These are phyloP conservation scores for Phyllotis vaccarum DNA, from an alignment of 2,797 vertebrate genomes.

Conservation along the genomic window DNA sequence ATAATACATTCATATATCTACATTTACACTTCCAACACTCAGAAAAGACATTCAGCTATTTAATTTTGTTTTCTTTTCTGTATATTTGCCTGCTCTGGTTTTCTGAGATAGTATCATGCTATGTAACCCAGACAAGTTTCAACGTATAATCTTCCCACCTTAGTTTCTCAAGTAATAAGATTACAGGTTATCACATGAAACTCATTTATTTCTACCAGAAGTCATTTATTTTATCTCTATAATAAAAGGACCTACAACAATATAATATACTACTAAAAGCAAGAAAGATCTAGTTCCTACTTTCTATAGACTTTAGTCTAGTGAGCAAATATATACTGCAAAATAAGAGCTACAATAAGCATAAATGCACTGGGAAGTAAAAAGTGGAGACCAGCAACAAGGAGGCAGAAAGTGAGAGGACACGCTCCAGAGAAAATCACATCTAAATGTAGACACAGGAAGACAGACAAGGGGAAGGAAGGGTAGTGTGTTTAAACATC, in stretches of 20 bases:
- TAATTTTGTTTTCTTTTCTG: not conserved
- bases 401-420: not conserved
- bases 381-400: not conserved
- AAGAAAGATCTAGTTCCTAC: not conserved
- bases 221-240: not conserved
- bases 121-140: not conserved
- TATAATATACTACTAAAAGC: not conserved
- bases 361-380: not conserved
- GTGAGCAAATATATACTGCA: not conserved
- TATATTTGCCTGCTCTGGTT: not conserved
- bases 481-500: not conserved
- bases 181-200: not conserved
- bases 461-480: not conserved
- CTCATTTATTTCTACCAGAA: constrained; percentile 37
- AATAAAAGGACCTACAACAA: not conserved
- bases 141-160: not conserved
- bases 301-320: not conserved
- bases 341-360: not conserved
- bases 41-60: constrained; percentile 27
- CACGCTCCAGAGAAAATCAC: constrained; percentile 14
- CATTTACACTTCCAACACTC: not conserved
- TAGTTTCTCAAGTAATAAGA: not conserved
- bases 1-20: constrained; percentile 9
- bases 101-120: not conserved
- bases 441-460: not conserved